A percentile compares a stretch with the other conserved stretches of the same genome.
These are phyloP conservation scores for Nomada goodeniana DNA, from an alignment of 2,888 invertebrate genomes.

Conservation along the genomic window DNA sequence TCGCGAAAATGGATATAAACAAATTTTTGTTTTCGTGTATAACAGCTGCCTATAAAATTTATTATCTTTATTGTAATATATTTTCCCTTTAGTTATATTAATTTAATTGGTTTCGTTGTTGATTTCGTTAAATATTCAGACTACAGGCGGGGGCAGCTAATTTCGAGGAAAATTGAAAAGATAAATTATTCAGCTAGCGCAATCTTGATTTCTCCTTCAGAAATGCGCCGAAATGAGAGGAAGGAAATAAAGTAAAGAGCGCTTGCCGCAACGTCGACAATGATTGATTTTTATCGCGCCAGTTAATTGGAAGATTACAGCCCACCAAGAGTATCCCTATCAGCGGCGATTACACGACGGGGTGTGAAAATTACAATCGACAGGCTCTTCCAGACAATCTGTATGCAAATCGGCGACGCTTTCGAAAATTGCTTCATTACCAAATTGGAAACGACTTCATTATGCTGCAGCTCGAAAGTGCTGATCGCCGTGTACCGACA, in stretches of 20 bases:
- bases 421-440: slow-evolving; percentile 60
- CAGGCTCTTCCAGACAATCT: slow-evolving; percentile 42
- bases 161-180: slow-evolving; percentile 2
- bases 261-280: slow-evolving; percentile 5
- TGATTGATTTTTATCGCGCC: slow-evolving; percentile 38
- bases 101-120: no score
- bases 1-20: no score
- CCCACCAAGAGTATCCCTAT: not conserved
- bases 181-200: not conserved
- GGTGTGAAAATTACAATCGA: slow-evolving; percentile 1
- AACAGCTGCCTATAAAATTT: no score
- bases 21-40: no score
- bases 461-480: not conserved
- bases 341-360: slow-evolving; percentile 11
- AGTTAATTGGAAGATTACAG: slow-evolving; percentile 53
- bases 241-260: not conserved
- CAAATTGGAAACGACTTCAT: slow-evolving; percentile 52
- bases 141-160: no score
- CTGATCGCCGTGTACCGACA: slow-evolving; percentile 8
- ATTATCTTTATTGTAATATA: no score
- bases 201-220: not conserved
- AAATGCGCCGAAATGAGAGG: not conserved
- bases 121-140: no score
- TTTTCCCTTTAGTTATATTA: no score
- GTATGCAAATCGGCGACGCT: slow-evolving; percentile 56